Conservation (phyloP, 2,113 vertebrate genomes). For the Megaceryle torquata region DNA sequence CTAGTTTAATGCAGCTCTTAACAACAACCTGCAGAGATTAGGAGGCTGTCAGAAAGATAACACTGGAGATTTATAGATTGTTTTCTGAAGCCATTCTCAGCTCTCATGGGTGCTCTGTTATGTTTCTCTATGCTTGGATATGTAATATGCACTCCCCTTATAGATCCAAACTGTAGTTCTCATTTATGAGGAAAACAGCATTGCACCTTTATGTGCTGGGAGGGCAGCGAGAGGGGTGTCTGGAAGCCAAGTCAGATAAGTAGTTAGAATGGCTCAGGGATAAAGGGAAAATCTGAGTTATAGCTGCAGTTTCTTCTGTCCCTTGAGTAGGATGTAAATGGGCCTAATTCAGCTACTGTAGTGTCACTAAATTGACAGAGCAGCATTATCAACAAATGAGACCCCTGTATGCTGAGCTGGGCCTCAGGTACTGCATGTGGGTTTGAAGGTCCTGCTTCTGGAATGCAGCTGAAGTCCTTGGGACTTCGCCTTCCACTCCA, state of each 20-base stretch:
- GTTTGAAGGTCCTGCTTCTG: background rate
- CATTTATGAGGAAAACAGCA: background rate
- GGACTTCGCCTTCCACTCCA: background rate
- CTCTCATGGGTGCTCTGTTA: background rate
- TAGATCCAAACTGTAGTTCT: background rate
- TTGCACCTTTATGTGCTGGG: background rate
- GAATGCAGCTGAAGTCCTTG: background rate
- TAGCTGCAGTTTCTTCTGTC: background rate
- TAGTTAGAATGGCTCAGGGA: background rate
- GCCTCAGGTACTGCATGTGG: background rate
- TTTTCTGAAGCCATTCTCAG: conserved; percentile 32
- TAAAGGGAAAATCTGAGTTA: background rate
- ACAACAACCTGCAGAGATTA: conserved; percentile 34
- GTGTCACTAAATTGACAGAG: background rate
- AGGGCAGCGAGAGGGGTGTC: background rate
- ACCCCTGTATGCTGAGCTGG: background rate
- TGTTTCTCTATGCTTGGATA: background rate
- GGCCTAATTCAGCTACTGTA: background rate
- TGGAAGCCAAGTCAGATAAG: background rate
- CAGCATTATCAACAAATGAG: conserved; percentile 11
- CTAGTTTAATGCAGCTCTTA: conserved; percentile 38
- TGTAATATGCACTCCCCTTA: background rate
- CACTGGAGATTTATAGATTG: conserved; percentile 17
- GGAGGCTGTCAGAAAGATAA: conserved; percentile 46
- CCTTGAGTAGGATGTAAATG: background rate